Evolutionary conservation across 2,797 vertebrate genomes (phyloP).

Genomic region (Neolamprologus multifasciatus): DNA sequence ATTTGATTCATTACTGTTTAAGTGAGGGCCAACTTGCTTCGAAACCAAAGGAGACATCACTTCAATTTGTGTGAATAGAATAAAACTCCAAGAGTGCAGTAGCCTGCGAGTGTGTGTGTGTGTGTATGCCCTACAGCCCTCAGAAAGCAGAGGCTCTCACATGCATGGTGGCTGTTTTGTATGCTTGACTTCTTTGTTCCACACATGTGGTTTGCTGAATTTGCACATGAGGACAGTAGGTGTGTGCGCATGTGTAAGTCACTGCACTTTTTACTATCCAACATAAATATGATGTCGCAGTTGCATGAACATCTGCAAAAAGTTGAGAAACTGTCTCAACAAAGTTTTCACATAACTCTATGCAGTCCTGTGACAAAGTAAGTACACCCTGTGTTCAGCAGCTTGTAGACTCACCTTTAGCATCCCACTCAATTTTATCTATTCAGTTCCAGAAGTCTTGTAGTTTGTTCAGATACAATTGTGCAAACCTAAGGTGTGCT

Average conservation of each 20-base stretch:
- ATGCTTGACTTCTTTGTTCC: not conserved
- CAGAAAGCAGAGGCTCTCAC: not conserved
- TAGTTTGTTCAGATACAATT: not conserved
- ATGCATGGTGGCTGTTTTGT: not conserved
- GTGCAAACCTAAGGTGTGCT: not conserved
- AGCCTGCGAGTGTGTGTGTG: fast-evolving
- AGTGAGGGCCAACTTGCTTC: not conserved
- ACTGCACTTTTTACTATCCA: not conserved
- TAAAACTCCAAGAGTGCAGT: not conserved
- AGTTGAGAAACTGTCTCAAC: not conserved
- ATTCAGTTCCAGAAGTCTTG: not conserved
- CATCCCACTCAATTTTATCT: not conserved
- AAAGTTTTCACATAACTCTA: not conserved
- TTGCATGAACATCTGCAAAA: not conserved
- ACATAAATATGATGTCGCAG: not conserved
- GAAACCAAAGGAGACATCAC: fast-evolving
- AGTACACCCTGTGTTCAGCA: not conserved
- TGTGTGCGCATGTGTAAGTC: not conserved
- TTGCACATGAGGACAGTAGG: not conserved
- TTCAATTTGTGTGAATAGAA: not conserved
- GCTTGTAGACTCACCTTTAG: not conserved
- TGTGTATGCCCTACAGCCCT: not conserved
- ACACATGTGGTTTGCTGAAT: not conserved
- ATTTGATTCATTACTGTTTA: not conserved
- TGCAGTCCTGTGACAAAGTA: not conserved